Conservation (phyloP, 2,888 invertebrate species). For the Nezara viridula region DNA sequence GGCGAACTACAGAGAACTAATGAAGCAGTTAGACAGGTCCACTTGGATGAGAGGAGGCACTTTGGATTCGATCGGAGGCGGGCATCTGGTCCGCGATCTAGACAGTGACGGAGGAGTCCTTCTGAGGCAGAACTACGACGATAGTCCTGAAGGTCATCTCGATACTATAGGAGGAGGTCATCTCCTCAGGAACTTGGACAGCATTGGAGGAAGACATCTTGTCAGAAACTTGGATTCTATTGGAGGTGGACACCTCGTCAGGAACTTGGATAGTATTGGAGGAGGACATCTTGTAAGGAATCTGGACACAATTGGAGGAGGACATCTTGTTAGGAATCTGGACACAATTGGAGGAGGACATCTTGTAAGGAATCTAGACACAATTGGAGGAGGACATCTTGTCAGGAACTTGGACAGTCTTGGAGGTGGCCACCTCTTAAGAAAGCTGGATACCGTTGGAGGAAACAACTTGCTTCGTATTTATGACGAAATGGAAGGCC, state of each 20-base stretch:
- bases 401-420: conserved; percentile 30
- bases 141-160: background rate
- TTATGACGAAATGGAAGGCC: background rate
- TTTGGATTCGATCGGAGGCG: conserved; percentile 49
- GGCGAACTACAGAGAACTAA: background rate
- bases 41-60: conserved; percentile 32
- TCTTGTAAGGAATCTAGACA: background rate
- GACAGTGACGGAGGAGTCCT: background rate
- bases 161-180: conserved; percentile 22
- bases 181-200: background rate
- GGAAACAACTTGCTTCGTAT: conserved; percentile 18
- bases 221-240: conserved; percentile 6
- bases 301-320: conserved; percentile 20
- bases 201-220: background rate
- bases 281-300: background rate
- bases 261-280: conserved; percentile 51
- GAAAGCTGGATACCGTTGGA: conserved; percentile 40
- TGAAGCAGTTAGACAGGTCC: conserved; percentile 38
- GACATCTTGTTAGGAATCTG: background rate
- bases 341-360: background rate
- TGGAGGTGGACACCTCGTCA: background rate
- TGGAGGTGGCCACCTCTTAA: conserved; percentile 39
- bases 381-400: background rate
- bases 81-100: conserved; percentile 15
- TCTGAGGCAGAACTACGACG: background rate